phyloP scores from a whole-genome alignment of 2,888 invertebrate species.

The Nowickia ferox region DNA sequence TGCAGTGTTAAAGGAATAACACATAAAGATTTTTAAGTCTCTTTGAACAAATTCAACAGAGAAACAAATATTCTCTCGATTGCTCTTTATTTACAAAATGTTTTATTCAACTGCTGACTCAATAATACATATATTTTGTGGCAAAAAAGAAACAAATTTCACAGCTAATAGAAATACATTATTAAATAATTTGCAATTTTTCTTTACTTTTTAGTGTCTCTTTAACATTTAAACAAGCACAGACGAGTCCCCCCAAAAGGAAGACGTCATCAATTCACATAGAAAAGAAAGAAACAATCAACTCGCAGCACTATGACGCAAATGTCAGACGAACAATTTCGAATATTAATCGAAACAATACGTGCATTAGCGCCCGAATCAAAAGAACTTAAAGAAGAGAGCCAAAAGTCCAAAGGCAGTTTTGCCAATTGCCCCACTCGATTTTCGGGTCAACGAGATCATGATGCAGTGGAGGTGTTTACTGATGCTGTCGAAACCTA shows the following conservation, averaged over 20 bases:
- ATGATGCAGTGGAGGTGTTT: constrained; percentile 81
- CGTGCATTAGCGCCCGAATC: constrained; percentile 68
- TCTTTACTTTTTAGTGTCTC: constrained; percentile 48
- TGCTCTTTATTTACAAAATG: neutral
- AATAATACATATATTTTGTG: neutral
- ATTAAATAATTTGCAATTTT: constrained; percentile 9
- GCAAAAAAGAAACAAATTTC: constrained; percentile 40
- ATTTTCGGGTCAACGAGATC: constrained; percentile 78
- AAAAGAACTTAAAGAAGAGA: constrained; percentile 9
- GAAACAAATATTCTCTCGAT: neutral
- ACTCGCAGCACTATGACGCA: constrained; percentile 63
- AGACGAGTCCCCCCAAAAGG: neutral
- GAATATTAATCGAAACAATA: constrained; percentile 78
- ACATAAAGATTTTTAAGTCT: neutral
- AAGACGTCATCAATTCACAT: neutral
- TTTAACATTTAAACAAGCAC: constrained; percentile 27
- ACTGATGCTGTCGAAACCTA: constrained; percentile 78
- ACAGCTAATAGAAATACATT: constrained; percentile 45
- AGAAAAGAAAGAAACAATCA: neutral
- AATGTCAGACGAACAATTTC: constrained; percentile 80
- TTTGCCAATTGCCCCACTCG: constrained; percentile 77
- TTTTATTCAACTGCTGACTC: constrained; percentile 32
- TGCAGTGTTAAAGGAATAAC: constrained; percentile 28
- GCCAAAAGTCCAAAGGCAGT: constrained; percentile 76
- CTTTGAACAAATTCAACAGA: neutral